Base-by-base conservation (phyloP, 2,888 invertebrate genomes). In the Fragum whitleyi region DNA sequence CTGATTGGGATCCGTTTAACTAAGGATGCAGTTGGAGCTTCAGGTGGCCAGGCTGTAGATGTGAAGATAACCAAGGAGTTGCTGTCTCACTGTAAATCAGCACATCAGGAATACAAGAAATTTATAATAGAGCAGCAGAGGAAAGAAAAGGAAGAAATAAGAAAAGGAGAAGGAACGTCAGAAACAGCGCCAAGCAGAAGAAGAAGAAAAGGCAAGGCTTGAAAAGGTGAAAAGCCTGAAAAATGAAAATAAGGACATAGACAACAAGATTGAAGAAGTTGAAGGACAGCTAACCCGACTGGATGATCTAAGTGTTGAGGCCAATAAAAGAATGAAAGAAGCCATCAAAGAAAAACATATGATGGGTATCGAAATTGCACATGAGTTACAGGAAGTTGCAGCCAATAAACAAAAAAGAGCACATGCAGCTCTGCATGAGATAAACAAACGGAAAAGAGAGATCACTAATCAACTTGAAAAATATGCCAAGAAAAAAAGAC, bases 31-130 rank as follows among this genome's bases (percentile, higher is more conserved):
- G 68, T 68, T 68, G 68, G 47, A 68, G 68, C 47, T 42, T 68
- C 47, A 68, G 47, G 68, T 68, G 68, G 47, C 47, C 68, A 68
- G 68, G 26, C 68, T 42, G 47, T 68, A 42, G 47, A 68, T 68
- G 68, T 68, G 23, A 68, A 68, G 47, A 68, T 47, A 68, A 68
- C 68, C 21, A 68, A 68, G 47, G 68, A 68, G 68, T 68, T 68
- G 68, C 68, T 68, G 39, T 68, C 68, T 68, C 68, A 47, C 47
- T 68, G 68, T 68, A 68, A 68, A 68, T 68, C 68, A 68, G 68
- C 68, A n/a, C 68, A 68, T 47, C 68, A 68, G 68, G 68, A 47
- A 47, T 68, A 68, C 68, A 68, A 39, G 67, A 67, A 67, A 67
- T 67, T 39, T 36, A 14, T 67, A 39, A 39, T 7, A 47, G 68